Evolutionary conservation across 2,888 invertebrate genomes (phyloP), one percentile per base, ranked within the genome.

Genomic region (Nemotelus nigrinus): DNA sequence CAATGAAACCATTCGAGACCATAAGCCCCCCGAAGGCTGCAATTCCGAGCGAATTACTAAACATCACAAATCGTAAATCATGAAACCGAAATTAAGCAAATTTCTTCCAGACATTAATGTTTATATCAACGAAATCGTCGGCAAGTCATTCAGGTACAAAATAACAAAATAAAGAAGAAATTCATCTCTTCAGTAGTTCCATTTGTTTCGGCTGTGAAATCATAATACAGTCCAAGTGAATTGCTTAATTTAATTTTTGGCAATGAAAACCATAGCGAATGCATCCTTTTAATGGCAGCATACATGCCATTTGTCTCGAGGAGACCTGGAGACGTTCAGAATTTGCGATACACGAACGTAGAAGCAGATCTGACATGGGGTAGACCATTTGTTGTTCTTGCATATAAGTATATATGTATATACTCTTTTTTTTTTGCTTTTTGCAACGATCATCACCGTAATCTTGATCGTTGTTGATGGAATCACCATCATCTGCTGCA

Each of bases 191-290:
- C 74, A 63, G 74, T 60, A 74, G 74, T 74, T 63, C 44, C 48
- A 74, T 74, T 74, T 43, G 74, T 50, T 60, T 48, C 74, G 74
- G 74, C 25, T 74, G 53, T 43, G 63, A 47, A 60, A 63, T 60
- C 50, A 60, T 58, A 55, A 72, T 45, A 55, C 70, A 74, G 63
- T 63, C 8, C 39, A 39, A 74, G 8, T 41, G 74, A 60, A 60
- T 74, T 60, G 60, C 60, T 65, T 76, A 63, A 76, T 76, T 76
- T 76, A 76, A 76, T 65, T 76, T 76, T 76, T 76, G 64, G 76
- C 75, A 75, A 74, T 74, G 74, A 63, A 74, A 60, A 58, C 72
- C 63, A 63, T 63, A 63, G 50, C 63, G 60, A 74, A 63, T 63
- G 74, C 74, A 74, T 60, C 74, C 43, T 74, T 70, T 74, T 74